A percentile compares a stretch with the other conserved stretches of the same genome.
phyloP scores from a whole-genome alignment of 1,140 invertebrate species.

The Drosophila pseudoobscura region DNA sequence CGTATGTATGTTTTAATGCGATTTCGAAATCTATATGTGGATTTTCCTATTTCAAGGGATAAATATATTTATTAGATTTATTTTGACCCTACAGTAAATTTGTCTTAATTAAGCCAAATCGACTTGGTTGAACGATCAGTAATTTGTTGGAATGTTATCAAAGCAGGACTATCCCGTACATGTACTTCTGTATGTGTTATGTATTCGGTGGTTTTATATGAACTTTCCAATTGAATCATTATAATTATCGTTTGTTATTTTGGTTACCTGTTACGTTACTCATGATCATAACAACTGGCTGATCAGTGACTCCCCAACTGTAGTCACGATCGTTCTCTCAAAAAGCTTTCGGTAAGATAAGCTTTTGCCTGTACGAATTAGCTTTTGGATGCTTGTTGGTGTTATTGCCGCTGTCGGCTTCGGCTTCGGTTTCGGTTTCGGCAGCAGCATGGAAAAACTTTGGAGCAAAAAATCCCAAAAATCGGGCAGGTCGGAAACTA shows the following conservation, averaged over 20 bases:
- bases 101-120: too few relatives aligned
- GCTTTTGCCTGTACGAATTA: slow-evolving; percentile 8
- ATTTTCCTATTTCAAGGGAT: too few relatives aligned
- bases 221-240: not conserved
- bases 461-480: slow-evolving; percentile 45
- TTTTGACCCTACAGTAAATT: not conserved
- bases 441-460: slow-evolving; percentile 65
- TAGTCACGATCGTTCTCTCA: slow-evolving; percentile 17
- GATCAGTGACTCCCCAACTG: slow-evolving; percentile 51
- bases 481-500: slow-evolving; percentile 67
- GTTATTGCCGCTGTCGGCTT: slow-evolving; percentile 11
- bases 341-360: slow-evolving; percentile 59
- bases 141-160: too few relatives aligned
- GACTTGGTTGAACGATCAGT: too few relatives aligned
- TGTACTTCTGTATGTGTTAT: too few relatives aligned
- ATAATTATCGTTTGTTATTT: not conserved
- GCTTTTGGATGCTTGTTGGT: slow-evolving; percentile 15
- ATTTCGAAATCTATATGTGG: too few relatives aligned
- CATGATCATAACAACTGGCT: not conserved
- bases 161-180: not conserved
- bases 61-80: not conserved
- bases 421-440: slow-evolving; percentile 34
- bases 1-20: too few relatives aligned
- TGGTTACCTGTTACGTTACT: not conserved
- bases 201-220: too few relatives aligned